Evolutionary conservation across 2,888 invertebrate species (phyloP).

Genomic region (Cosmia trapezina): DNA sequence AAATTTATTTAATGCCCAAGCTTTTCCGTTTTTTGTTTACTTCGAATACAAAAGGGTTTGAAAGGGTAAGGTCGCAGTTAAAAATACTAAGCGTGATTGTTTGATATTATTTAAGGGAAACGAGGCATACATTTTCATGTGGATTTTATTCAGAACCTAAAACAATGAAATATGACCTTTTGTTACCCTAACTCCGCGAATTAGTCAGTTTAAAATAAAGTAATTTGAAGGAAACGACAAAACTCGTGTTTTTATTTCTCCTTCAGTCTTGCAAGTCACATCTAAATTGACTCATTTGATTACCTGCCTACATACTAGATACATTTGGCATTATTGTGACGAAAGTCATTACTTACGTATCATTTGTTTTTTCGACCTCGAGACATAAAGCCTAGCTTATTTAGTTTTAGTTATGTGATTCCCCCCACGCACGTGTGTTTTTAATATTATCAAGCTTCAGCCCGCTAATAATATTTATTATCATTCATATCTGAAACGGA

Average conservation of each 20-base stretch:
- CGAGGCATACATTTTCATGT: conserved; percentile 17
- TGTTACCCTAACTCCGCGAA: conserved; percentile 3
- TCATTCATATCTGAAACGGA: too few species aligned
- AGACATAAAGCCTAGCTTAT: conserved; percentile 60
- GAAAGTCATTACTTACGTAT: conserved; percentile 57
- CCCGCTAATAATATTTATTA: too few species aligned
- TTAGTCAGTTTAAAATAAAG: conserved; percentile 8
- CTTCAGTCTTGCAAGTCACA: conserved; percentile 11
- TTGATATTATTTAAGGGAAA: conserved; percentile 34
- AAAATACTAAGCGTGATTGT: conserved; percentile 46
- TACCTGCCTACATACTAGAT: conserved; percentile 47
- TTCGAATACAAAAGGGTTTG: conserved; percentile 45
- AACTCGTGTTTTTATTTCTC: conserved; percentile 14
- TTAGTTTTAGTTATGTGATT: conserved; percentile 59
- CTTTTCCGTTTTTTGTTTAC: conserved; percentile 32
- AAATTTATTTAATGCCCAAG: conserved; percentile 35
- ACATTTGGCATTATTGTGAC: conserved; percentile 46
- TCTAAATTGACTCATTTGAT: conserved; percentile 31
- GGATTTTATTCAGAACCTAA: conserved; percentile 16
- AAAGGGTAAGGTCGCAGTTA: conserved; percentile 38
- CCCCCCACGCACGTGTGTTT: conserved; percentile 59
- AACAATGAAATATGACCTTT: conserved; percentile 22
- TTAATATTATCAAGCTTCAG: not conserved
- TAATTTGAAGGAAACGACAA: conserved; percentile 2
- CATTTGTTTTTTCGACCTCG: conserved; percentile 60